These are phyloP conservation scores for Galeopterus variegatus DNA, from an alignment of 2,113 vertebrate genomes.

Conservation along the genomic window DNA sequence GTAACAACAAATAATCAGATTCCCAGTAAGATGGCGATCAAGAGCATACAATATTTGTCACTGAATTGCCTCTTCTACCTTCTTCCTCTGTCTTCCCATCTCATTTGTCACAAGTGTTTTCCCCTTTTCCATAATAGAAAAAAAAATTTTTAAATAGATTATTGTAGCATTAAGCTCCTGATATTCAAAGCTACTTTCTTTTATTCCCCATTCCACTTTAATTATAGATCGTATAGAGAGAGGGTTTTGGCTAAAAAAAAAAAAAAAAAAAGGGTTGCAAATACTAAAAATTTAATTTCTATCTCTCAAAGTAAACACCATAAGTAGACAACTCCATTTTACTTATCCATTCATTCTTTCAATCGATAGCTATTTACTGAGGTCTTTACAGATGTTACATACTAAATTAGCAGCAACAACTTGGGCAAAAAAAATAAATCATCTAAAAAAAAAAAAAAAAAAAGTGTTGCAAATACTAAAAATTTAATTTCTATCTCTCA, in stretches of 20 bases:
- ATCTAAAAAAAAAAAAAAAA: too few relatives aligned
- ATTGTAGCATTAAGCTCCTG: neutral
- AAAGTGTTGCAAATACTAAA: neutral
- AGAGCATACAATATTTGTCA: neutral
- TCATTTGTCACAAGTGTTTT: neutral
- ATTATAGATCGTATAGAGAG: neutral
- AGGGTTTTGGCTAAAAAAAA: neutral
- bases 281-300: constrained; percentile 41
- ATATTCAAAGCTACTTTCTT: constrained; percentile 61
- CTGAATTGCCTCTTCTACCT: neutral
- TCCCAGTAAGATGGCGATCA: neutral
- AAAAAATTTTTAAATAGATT: neutral
- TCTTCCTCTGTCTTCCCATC: neutral
- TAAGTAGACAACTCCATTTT: neutral
- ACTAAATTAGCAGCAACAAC: constrained; percentile 24
- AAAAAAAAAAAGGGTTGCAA: neutral
- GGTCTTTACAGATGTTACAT: constrained; percentile 39
- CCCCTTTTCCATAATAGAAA: neutral
- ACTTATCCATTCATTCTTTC: constrained; percentile 9
- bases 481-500: constrained; percentile 55
- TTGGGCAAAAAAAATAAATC: neutral
- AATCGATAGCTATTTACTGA: constrained; percentile 2
- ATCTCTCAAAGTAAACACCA: constrained; percentile 37
- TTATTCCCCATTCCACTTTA: neutral
- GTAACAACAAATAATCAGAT: neutral